These are phyloP conservation scores for Ophion costatus DNA, from an alignment of 2,888 invertebrate genomes.

Conservation along the genomic window DNA sequence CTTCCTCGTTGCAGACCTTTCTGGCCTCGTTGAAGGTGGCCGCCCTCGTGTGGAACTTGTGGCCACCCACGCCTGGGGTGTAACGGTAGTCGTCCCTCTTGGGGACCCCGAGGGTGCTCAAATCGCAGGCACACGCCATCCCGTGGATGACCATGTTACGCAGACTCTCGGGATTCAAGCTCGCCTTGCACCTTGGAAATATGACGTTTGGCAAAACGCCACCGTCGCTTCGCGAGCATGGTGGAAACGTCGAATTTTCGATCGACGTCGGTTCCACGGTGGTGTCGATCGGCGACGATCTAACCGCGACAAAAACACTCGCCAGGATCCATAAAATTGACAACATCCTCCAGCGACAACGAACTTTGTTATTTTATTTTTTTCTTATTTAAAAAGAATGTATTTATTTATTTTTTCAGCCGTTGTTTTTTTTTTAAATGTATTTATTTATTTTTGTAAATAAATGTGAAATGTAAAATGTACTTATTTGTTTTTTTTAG, in stretches of 20 bases:
- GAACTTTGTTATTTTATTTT: not conserved
- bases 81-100: constrained; percentile 77
- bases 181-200: constrained; percentile 67
- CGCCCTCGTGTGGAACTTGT: constrained; percentile 77
- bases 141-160: constrained; percentile 72
- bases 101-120: constrained; percentile 65
- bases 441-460: too few species aligned
- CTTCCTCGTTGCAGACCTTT: constrained; percentile 78
- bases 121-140: constrained; percentile 76
- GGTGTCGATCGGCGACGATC: not conserved
- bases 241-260: constrained; percentile 40
- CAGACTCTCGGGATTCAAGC: constrained; percentile 55
- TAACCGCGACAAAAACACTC: constrained; percentile 8
- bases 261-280: constrained; percentile 26
- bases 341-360: not conserved
- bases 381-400: not conserved
- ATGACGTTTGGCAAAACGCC: constrained; percentile 65
- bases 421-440: not conserved
- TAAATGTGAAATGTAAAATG: too few species aligned
- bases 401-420: not conserved
- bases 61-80: constrained; percentile 75
- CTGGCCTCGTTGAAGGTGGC: constrained; percentile 77
- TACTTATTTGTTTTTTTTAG: too few species aligned
- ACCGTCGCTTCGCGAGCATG: constrained; percentile 51
- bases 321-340: constrained; percentile 5